Evolutionary conservation across 92 coral and sea anemone genomes (phyloP).

Genomic region (Muricea muricata): DNA sequence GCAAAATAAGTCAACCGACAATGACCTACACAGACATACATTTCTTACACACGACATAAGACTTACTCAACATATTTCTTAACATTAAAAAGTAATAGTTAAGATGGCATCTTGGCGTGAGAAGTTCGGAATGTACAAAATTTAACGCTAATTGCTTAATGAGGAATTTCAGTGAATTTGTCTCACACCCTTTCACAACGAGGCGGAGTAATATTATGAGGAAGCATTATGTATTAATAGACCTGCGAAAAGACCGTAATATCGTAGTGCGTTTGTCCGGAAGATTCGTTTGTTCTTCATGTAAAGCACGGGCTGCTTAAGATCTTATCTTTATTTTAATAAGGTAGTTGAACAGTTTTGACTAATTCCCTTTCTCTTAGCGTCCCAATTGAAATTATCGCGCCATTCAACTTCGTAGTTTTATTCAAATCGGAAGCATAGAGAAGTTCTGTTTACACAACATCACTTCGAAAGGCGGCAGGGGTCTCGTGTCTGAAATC

Average conservation of each 20-base stretch:
- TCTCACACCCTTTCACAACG: constrained; percentile 2
- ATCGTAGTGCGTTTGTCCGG: neutral
- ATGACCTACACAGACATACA: neutral
- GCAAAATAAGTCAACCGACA: neutral
- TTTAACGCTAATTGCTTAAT: constrained; percentile 26
- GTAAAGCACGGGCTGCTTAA: constrained; percentile 8
- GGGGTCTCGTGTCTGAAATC: neutral
- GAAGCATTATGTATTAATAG: constrained; percentile 34
- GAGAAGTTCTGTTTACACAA: constrained; percentile 35
- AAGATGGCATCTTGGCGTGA: neutral
- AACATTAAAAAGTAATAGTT: neutral
- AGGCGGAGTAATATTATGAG: constrained; percentile 31
- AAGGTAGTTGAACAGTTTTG: neutral
- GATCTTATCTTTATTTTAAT: constrained; percentile 29
- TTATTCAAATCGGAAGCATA: constrained; percentile 42
- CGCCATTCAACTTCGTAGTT: constrained; percentile 20
- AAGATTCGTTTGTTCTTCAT: constrained; percentile 21
- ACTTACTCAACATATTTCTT: neutral
- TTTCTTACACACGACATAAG: neutral
- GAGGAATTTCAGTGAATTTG: constrained; percentile 1
- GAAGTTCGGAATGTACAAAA: neutral
- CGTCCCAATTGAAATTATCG: constrained; percentile 28
- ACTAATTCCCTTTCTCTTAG: constrained; percentile 23
- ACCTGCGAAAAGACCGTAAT: neutral
- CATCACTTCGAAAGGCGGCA: constrained; percentile 11